Base-by-base conservation (phyloP, 2,888 invertebrate genomes). In the Nysson spinosus region DNA sequence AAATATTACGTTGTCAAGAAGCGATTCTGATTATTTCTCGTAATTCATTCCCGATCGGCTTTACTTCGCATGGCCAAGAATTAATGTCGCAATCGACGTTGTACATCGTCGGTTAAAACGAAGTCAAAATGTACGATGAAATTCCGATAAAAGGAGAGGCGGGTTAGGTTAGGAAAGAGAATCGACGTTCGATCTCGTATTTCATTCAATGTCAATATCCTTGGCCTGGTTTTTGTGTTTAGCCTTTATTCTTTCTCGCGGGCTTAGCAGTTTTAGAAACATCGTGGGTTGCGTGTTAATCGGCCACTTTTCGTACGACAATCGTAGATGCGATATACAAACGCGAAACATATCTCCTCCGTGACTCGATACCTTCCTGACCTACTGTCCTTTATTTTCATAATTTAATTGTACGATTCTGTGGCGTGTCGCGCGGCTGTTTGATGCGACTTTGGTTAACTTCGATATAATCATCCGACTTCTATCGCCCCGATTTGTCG, bases 371-470 rank as follows among this genome's bases (percentile, higher is more conserved):
- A 43, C 47, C 32, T 26, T 34, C 11, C 37, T 39, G 64, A 50
- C 65, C 65, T 50, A 63, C 55, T 63, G 44, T 50, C 63, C 44
- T 40, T 65, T 44, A 55, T 63, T 62, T 63, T 50, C 40, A 40
- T 46, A 50, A 55, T 44, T 50, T 44, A 52, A 54, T 47, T 52
- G 47, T 39, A 24, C 7, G 7, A 22, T 46, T 32, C 30, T 17
- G 22, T 11, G 14, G 49, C 7, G 20, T 35, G 43, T 24, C 39
- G 12, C 19, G n/a, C 40, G 16, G 14, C n/a, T 30, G 19, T 19
- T 49, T 16, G 30, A n/a, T 47, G 6, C 9, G n/a, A n/a, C n/a
- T n/a, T n/a, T 12, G 51, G 35, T 28, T 43, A 30, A 22, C 35
- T 39, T 44, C 22, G 22, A 37, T n/a, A n/a, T n/a, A n/a, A n/a